These are phyloP conservation scores for Esox lucius DNA, from an alignment of 2,797 vertebrate species.

Conservation along the genomic window DNA sequence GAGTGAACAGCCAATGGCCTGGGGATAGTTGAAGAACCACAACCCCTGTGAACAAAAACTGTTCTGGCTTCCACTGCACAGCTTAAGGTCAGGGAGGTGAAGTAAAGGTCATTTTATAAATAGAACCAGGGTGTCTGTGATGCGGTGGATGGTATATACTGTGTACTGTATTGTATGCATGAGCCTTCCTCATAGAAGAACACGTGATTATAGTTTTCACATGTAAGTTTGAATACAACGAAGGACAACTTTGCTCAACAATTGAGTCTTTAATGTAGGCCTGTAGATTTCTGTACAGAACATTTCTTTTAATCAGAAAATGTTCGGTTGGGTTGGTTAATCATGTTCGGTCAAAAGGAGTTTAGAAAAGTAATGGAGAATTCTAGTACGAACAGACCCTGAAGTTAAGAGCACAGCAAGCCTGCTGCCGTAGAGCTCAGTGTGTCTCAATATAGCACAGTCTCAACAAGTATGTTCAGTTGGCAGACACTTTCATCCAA, in stretches of 20 bases:
- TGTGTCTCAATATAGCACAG: not conserved
- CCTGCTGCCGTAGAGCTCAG: not conserved
- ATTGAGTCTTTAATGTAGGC: not conserved
- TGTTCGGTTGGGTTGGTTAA: not conserved
- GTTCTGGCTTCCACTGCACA: slow-evolving; percentile 44
- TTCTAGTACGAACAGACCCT: not conserved
- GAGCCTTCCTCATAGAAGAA: slow-evolving; percentile 23
- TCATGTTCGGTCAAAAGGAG: not conserved
- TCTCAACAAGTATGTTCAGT: no score
- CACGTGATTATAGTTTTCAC: slow-evolving; percentile 23
- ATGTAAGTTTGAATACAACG: not conserved
- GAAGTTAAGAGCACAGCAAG: not conserved
- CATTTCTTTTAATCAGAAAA: not conserved
- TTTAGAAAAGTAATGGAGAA: not conserved
- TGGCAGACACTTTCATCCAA: no score
- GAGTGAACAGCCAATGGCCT: slow-evolving; percentile 28
- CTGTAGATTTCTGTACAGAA: not conserved
- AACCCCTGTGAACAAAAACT: slow-evolving; percentile 41
- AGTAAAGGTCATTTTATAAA: slow-evolving; percentile 73
- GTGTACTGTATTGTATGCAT: slow-evolving; percentile 40
- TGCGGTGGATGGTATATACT: slow-evolving; percentile 27
- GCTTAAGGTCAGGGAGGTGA: slow-evolving; percentile 70
- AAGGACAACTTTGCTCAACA: not conserved
- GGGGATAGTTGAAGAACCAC: slow-evolving; percentile 55
- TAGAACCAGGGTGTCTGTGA: slow-evolving; percentile 47